Evolutionary conservation across 2,888 invertebrate species (phyloP), one percentile per base, ranked within the genome.

Genomic region (Synanthedon myopaeformis): DNA sequence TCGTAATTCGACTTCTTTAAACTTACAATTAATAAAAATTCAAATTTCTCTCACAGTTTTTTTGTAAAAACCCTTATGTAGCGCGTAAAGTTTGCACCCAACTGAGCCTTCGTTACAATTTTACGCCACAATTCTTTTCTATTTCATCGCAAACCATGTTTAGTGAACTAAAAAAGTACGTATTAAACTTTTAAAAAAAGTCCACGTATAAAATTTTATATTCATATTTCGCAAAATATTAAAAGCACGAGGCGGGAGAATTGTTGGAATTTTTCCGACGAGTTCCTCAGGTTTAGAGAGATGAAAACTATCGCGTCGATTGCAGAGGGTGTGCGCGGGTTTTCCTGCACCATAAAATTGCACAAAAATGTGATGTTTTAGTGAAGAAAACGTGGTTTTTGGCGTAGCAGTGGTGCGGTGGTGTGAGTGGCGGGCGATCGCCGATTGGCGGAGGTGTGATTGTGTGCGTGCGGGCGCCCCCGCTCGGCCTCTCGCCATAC

Each of bases 401-500:
- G 73, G 67, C 66, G 61, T 66, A 62, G 67, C 62, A 55, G 58
- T 53, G 55, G 62, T 53, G 64, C 57, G 67, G 59, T 60, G 59
- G 75, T 76, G 74, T 74, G 76, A 65, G 78, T 72, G 75, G 55
- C 59, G 61, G 72, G 67, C 70, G 74, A 72, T 74, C 79, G 72
- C 72, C 73, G 72, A 81, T 81, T 80, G 80, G 81, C 70, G 70
- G 72, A n/a, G 11, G 63, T 64, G 70, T 66, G 71, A 66, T 68
- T 57, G 56, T 65, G 74, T 72, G 76, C 72, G 78, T 60, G 76
- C 66, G 74, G 56, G 59, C 76, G 76, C 77, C 73, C 77, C 78
- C 76, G 75, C 76, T 72, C 78, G 75, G 77, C 79, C 76, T 75
- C 79, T 72, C 74, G 65, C 69, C 67, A 66, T 67, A 70, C 75